A percentile compares a stretch with the other conserved stretches of the same genome.
Evolutionary conservation across 1,140 invertebrate species (phyloP).

Genomic region (Megalopta genalis): DNA sequence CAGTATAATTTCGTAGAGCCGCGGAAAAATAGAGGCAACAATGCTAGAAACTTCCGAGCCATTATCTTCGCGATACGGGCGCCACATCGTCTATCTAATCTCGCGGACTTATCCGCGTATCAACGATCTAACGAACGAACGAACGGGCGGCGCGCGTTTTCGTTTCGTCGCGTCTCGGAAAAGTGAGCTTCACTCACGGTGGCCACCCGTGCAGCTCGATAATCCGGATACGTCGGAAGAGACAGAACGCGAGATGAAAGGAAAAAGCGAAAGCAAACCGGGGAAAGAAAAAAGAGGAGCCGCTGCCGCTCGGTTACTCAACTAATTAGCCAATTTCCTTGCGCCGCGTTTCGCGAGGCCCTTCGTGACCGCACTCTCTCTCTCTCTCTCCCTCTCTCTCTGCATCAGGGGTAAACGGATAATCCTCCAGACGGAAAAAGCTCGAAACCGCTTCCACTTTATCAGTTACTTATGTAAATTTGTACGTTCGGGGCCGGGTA

Average conservation of each 20-base stretch:
- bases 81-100: constrained; percentile 20
- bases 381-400: no score
- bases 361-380: no score
- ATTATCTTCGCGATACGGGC: neutral
- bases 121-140: neutral
- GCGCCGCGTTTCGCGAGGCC: constrained; percentile 16
- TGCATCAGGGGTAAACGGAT: constrained; percentile 14
- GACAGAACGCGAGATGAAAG: neutral
- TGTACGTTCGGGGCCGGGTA: neutral
- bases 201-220: neutral
- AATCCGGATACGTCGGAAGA: constrained; percentile 6
- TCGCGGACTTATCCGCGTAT: constrained; percentile 7
- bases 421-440: constrained; percentile 25
- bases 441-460: constrained; percentile 34
- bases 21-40: neutral
- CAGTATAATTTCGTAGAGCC: neutral
- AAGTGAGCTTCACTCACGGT: neutral
- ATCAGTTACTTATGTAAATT: constrained; percentile 48
- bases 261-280: no score
- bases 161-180: neutral
- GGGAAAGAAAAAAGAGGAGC: neutral
- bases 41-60: neutral
- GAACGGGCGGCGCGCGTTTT: no score
- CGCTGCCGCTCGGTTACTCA: neutral
- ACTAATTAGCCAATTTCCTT: constrained; percentile 48